A percentile compares a stretch with the other conserved stretches of the same genome.
phyloP scores from a whole-genome alignment of 2,797 vertebrate genomes.

The Fratercula arctica region DNA sequence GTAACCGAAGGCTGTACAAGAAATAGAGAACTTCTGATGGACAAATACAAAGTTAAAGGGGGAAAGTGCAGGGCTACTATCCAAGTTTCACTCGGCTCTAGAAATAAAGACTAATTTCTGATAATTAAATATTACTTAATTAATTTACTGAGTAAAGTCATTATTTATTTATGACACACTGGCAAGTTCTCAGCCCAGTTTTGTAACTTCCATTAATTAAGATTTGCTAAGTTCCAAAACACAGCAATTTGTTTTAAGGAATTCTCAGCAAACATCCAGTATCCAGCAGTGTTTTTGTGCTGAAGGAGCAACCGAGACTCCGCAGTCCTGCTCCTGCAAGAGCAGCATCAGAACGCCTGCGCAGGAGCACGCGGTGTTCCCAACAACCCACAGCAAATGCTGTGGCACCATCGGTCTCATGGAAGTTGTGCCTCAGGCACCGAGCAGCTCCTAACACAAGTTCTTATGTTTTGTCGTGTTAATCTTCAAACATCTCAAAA shows the following conservation, averaged over 20 bases:
- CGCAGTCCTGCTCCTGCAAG: fast-evolving
- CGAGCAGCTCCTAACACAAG: neutral
- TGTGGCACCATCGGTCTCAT: fast-evolving
- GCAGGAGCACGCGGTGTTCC: neutral
- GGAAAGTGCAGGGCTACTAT: neutral
- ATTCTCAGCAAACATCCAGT: constrained; percentile 18
- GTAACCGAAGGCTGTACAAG: neutral
- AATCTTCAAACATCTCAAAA: neutral
- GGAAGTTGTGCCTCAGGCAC: neutral
- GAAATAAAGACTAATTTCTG: constrained; percentile 5
- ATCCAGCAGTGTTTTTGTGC: neutral
- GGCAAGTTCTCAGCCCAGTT: neutral
- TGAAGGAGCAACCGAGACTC: neutral
- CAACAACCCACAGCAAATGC: fast-evolving
- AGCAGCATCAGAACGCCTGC: fast-evolving
- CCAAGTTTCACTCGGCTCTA: neutral
- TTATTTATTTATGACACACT: constrained; percentile 38
- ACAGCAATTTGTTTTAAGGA: constrained; percentile 5
- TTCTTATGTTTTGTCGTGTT: neutral
- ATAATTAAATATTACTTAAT: constrained; percentile 61
- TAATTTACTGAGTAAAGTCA: constrained; percentile 5
- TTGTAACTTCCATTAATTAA: constrained; percentile 30
- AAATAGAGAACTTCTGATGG: fast-evolving
- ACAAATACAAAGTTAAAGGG: neutral
- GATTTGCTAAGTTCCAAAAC: constrained; percentile 14